Base-by-base conservation (phyloP, 2,113 vertebrate genomes). In the Seriola rivoliana region DNA sequence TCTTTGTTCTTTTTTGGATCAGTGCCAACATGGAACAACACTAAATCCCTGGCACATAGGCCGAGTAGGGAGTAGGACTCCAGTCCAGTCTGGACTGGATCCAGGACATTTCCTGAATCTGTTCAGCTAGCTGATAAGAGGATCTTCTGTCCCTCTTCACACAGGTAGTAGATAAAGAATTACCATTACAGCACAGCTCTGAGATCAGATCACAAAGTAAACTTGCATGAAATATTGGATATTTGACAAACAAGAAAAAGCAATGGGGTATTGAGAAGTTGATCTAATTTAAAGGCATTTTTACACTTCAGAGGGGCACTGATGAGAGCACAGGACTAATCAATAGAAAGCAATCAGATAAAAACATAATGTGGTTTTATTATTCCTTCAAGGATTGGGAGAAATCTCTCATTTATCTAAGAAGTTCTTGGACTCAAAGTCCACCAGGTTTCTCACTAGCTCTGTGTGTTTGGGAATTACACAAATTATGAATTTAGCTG, bases 331-430 rank as follows among this genome's bases (percentile, higher is more conserved):
- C 19, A 38, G 32, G 25, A 71, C 36, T 12, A 38, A 79, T 68
- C 74, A 52, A 79, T 81, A 40, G 23, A 84, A 71, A 58, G 68
- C 52, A 81, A 84, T 67, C 67, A 71, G 68, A 84, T 66, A 36
- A 74, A 44, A 58, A 50, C 17, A 78, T 19, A 29, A 8, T 19
- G 16, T 5, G 3, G 1, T 52, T 75, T 19, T 14, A 55, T 66
- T 58, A 69, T 73, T 73, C 48, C 62, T 63, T 60, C 64, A 40
- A 50, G 40, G 23, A 64, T 82, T 40, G 65, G 40, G 29, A 65
- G 19, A 46, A 82, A 80, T 40, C 8, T 63, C 14, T 17, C 19
- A 60, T 25, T 52, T 10, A 74, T 78, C 69, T 65, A 3, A 64
- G 12, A 60, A 44, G 11, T 16, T 9, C 10, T 44, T 1, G 17